Evolutionary conservation across 2,797 vertebrate genomes (phyloP).

Genomic region (Champsocephalus gunnari): DNA sequence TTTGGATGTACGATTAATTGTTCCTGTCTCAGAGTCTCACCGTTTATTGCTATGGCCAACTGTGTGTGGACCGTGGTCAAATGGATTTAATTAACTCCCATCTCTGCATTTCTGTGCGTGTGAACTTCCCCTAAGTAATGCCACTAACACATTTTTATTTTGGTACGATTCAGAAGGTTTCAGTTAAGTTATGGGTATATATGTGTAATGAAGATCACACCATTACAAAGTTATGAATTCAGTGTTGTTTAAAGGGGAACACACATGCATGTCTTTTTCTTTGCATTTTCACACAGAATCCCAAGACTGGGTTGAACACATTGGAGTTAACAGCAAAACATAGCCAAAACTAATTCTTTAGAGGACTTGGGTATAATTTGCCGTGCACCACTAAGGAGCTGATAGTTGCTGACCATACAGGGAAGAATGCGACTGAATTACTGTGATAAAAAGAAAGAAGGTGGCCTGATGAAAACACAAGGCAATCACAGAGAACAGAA

Average conservation of each 20-base stretch:
- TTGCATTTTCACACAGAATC: constrained; percentile 33
- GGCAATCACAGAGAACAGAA: constrained; percentile 67
- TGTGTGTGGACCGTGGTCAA: constrained; percentile 26
- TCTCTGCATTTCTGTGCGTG: background rate
- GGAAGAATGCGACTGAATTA: constrained; percentile 66
- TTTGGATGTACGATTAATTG: constrained; percentile 1
- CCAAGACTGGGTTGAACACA: constrained; percentile 29
- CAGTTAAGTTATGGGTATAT: background rate
- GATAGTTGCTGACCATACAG: constrained; percentile 59
- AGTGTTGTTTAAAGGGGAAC: constrained; percentile 14
- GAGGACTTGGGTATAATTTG: constrained; percentile 56
- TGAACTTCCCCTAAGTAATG: constrained; percentile 22
- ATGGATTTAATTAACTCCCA: constrained; percentile 34
- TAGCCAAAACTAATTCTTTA: constrained; percentile 37
- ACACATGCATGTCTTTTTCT: background rate
- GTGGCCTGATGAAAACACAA: constrained; percentile 64
- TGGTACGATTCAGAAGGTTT: background rate
- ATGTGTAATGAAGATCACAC: background rate
- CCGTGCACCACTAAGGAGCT: constrained; percentile 45
- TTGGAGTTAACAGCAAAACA: constrained; percentile 47
- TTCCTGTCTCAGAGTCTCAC: constrained; percentile 9
- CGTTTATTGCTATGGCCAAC: constrained; percentile 18
- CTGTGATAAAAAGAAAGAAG: constrained; percentile 43
- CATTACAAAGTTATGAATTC: background rate
- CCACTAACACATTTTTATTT: background rate